Conservation (phyloP, 2,797 vertebrate species). For the Harpagifer antarcticus region DNA sequence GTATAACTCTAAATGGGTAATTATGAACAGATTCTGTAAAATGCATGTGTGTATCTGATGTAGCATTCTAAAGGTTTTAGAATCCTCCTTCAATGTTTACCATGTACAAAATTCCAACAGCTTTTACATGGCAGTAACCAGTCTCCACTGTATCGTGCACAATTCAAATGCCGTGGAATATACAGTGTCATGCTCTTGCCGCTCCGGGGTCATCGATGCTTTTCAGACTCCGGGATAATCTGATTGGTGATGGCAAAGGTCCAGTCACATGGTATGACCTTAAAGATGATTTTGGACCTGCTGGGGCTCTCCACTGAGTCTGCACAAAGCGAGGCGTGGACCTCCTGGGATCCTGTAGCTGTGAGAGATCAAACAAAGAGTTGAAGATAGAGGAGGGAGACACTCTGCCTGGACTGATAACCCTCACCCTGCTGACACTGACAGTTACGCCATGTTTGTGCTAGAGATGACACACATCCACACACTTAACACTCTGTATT, state of each 20-base stretch:
- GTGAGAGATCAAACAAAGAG: slow-evolving; percentile 54
- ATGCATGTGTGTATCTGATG: background rate
- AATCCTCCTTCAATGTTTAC: background rate
- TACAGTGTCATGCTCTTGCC: background rate
- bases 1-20: too few relatives aligned
- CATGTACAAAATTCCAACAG: background rate
- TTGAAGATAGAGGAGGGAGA: slow-evolving; percentile 31
- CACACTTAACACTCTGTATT: background rate
- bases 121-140: background rate
- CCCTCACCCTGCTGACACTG: slow-evolving; percentile 45
- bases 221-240: slow-evolving; percentile 29
- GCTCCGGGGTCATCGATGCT: slow-evolving; percentile 7
- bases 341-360: slow-evolving; percentile 51
- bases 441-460: slow-evolving; percentile 5
- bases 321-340: slow-evolving; percentile 19
- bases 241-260: slow-evolving; percentile 22
- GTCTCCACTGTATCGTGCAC: background rate
- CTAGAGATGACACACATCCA: slow-evolving; percentile 17
- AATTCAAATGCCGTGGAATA: slow-evolving; percentile 13
- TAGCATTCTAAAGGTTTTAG: background rate
- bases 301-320: slow-evolving; percentile 17
- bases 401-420: slow-evolving; percentile 41
- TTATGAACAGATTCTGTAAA: too few relatives aligned
- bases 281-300: slow-evolving; percentile 8
- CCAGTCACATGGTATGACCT: slow-evolving; percentile 15